These are phyloP conservation scores for Chaenocephalus aceratus DNA, from an alignment of 2,113 vertebrate genomes.

Conservation along the genomic window DNA sequence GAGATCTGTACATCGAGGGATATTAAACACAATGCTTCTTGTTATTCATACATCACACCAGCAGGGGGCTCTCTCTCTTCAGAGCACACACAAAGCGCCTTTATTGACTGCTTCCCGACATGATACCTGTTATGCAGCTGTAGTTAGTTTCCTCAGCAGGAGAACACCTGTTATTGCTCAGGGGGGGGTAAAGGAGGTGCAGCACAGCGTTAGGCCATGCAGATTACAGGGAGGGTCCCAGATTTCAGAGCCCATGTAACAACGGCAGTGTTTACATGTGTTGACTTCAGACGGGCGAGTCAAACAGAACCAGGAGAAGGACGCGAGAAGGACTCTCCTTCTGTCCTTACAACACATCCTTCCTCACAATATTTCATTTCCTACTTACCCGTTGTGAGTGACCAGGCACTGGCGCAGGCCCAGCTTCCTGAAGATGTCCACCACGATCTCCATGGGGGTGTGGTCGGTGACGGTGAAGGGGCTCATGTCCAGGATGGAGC, in stretches of 20 bases:
- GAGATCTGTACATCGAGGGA: neutral
- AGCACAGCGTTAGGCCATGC: constrained; percentile 66
- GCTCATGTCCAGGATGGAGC: constrained; percentile 99
- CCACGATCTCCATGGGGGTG: constrained; percentile 99
- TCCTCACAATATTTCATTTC: neutral
- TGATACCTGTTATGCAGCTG: constrained; percentile 27
- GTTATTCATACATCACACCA: constrained; percentile 27
- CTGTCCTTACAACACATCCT: neutral
- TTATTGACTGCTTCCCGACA: neutral
- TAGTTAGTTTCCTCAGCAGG: constrained; percentile 47
- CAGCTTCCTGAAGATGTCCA: constrained; percentile 98
- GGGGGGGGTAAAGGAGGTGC: constrained; percentile 31
- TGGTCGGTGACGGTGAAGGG: constrained; percentile 99
- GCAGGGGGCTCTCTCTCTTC: constrained; percentile 34
- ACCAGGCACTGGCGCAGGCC: constrained; percentile 99
- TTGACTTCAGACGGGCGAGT: neutral
- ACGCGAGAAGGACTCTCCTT: neutral
- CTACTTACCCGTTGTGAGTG: constrained; percentile 96
- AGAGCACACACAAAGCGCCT: neutral
- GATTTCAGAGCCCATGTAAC: constrained; percentile 53
- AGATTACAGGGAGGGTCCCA: constrained; percentile 28
- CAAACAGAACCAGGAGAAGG: neutral
- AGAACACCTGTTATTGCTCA: constrained; percentile 19
- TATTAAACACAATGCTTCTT: neutral
- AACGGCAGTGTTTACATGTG: constrained; percentile 36